These are phyloP conservation scores for Pseudomyrmex flavicornis DNA, from an alignment of 1,140 invertebrate species.

Conservation along the genomic window DNA sequence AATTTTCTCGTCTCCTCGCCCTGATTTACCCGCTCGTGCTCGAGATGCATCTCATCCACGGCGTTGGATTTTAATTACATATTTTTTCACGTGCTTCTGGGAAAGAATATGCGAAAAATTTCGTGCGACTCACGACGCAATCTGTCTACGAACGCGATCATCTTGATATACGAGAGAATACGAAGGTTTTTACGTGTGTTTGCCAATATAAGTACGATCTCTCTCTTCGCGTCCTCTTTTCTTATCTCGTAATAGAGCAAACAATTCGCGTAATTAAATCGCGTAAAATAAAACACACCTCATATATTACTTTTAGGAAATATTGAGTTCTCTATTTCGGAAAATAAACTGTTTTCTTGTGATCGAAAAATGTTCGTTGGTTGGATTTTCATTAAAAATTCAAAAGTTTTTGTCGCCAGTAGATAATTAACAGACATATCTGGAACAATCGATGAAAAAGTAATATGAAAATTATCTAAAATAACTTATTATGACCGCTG, in stretches of 20 bases:
- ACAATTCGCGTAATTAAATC: background rate
- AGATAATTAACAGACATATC: background rate
- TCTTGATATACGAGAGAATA: too few relatives aligned
- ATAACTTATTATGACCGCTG: background rate
- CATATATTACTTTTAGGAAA: background rate
- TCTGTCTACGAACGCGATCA: background rate
- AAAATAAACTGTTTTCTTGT: background rate
- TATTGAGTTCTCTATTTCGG: background rate
- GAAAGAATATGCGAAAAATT: constrained; percentile 44
- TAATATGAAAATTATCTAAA: background rate
- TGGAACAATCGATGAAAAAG: background rate
- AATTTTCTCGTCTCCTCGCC: constrained; percentile 40
- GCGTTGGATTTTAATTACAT: constrained; percentile 71
- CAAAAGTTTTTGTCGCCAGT: background rate
- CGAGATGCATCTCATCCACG: constrained; percentile 48
- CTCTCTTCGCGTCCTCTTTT: too few relatives aligned
- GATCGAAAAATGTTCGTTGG: background rate
- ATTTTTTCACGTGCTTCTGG: constrained; percentile 53
- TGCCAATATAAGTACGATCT: too few relatives aligned
- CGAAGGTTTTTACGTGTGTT: too few relatives aligned
- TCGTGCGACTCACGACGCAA: background rate
- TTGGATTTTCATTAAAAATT: background rate
- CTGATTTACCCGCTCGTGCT: constrained; percentile 38
- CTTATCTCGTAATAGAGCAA: constrained; percentile 3
- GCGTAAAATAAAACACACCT: background rate